Percentiles rank a stretch among this genome's conserved stretches.
phyloP scores from a whole-genome alignment of 1,140 invertebrate species.

The Lepidurus apus region DNA sequence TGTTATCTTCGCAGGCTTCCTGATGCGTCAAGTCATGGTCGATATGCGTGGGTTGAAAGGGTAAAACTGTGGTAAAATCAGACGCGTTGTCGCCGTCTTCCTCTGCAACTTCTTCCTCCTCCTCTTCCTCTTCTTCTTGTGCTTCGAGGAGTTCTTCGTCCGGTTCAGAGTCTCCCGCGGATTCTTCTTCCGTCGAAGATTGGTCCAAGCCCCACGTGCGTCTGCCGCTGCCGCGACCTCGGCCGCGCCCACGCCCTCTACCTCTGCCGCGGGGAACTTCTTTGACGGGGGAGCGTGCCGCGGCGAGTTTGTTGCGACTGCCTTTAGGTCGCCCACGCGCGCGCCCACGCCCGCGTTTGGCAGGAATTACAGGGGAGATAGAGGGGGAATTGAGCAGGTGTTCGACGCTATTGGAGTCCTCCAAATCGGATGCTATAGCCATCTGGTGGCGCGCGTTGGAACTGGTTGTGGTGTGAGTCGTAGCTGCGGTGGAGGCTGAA shows the following conservation, averaged over 20 bases:
- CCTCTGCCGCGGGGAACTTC: constrained; percentile 24
- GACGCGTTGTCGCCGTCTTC: neutral
- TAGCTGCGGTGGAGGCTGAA: neutral
- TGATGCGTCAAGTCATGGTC: neutral
- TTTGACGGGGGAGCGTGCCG: constrained; percentile 28
- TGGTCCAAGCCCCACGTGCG: constrained; percentile 32
- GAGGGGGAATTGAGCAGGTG: constrained; percentile 4
- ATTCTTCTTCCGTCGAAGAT: constrained; percentile 31
- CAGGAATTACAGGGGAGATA: neutral
- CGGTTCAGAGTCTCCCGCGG: constrained; percentile 16
- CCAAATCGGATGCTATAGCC: neutral
- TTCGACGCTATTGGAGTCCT: neutral
- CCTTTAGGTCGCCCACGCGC: constrained; percentile 26
- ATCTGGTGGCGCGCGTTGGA: neutral
- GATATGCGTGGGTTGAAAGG: neutral
- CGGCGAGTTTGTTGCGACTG: neutral
- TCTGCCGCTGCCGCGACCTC: constrained; percentile 31
- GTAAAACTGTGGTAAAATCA: neutral
- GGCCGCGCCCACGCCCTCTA: constrained; percentile 9
- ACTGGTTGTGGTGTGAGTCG: neutral
- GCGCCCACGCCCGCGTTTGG: constrained; percentile 32
- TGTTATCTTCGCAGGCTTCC: neutral
- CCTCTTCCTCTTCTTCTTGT: constrained; percentile 19
- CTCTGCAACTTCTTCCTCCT: constrained; percentile 29
- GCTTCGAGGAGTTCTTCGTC: neutral